Base-by-base conservation (phyloP, 2,113 vertebrate genomes). In the Myrmecophaga tridactyla region DNA sequence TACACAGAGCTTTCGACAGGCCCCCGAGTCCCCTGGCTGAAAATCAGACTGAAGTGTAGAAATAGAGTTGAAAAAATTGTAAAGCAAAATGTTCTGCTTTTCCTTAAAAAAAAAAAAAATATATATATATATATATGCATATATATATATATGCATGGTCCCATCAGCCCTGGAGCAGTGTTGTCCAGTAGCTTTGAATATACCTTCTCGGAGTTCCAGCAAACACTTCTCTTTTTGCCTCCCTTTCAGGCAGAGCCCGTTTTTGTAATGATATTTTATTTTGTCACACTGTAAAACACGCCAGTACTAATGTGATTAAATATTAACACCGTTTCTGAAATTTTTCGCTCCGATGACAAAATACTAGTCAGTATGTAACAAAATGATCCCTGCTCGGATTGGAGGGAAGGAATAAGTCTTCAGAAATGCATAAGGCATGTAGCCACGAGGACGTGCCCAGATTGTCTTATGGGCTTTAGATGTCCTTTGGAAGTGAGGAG, bases 271-370 rank as follows among this genome's bases (percentile, higher is more conserved):
- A 86, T 97, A 94, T 94, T 97, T 97, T 97, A 96, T 97, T 97
- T 97, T 97, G 97, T 96, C 97, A 94, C 53, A 9, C 94, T 51
- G 17, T 96, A 97, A 97, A 97, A 97, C 94, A 97, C 7, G 34
- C 95, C 91, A 92, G 94, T 87, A 92, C 91, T 97, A 94, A 97
- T 94, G 96, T 96, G 96, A 98, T 97, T 97, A 98, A 98, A 97
- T 97, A 97, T 98, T 98, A 97, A 97, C 96, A 95, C 89, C 60
- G 48, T 96, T 97, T 97, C 96, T 96, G 97, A 97, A 97, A 96
- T 97, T 88, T 97, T 94, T 82, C 56, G 46, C 95, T 96, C 94
- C 34, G 1, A 69, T 96, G 97, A 96, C 96, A 97, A 77, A 96
- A 96, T 87, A 41, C 89, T 43, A 27, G 73, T 81, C 63, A 48